Evolutionary conservation across 2,888 invertebrate genomes (phyloP).

Genomic region (Stegana nigrithorax): DNA sequence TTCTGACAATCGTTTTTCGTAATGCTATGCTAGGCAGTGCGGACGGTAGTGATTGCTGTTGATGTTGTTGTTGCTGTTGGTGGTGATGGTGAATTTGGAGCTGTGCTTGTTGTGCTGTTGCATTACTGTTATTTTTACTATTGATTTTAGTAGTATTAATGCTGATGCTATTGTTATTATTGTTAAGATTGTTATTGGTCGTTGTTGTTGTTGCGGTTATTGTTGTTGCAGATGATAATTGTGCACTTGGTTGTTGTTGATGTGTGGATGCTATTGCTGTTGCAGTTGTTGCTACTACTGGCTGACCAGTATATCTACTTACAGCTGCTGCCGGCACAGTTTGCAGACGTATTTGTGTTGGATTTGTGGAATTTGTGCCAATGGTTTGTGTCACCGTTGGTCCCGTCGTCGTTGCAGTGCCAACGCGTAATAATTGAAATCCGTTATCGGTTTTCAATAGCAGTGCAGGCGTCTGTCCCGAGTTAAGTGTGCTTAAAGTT

Average conservation of each 20-base stretch:
- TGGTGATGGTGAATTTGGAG: slow-evolving; percentile 32
- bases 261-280: slow-evolving; percentile 41
- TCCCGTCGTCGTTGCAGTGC: slow-evolving; percentile 79
- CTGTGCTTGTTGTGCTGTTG: background rate
- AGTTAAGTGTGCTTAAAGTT: slow-evolving; percentile 88
- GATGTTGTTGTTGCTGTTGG: slow-evolving; percentile 45
- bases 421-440: slow-evolving; percentile 90
- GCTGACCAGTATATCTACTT: slow-evolving; percentile 79
- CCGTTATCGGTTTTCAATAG: slow-evolving; percentile 97
- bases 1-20: slow-evolving; percentile 72
- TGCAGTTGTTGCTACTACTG: slow-evolving; percentile 70
- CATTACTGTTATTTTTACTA: too few relatives aligned
- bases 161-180: too few relatives aligned
- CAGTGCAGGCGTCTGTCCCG: slow-evolving; percentile 88
- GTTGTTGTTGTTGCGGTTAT: slow-evolving; percentile 45
- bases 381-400: slow-evolving; percentile 68
- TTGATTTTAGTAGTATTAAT: too few relatives aligned
- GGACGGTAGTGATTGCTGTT: slow-evolving; percentile 52
- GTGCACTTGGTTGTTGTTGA: slow-evolving; percentile 43
- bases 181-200: slow-evolving; percentile 30
- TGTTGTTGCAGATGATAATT: slow-evolving; percentile 37
- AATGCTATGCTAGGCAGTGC: slow-evolving; percentile 69
- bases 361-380: slow-evolving; percentile 72
- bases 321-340: slow-evolving; percentile 88
- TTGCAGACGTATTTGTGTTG: slow-evolving; percentile 85